A percentile compares a stretch with the other conserved stretches of the same genome.
Conservation (phyloP, 2,113 vertebrate genomes). For the Microcebus ravelobensis region DNA sequence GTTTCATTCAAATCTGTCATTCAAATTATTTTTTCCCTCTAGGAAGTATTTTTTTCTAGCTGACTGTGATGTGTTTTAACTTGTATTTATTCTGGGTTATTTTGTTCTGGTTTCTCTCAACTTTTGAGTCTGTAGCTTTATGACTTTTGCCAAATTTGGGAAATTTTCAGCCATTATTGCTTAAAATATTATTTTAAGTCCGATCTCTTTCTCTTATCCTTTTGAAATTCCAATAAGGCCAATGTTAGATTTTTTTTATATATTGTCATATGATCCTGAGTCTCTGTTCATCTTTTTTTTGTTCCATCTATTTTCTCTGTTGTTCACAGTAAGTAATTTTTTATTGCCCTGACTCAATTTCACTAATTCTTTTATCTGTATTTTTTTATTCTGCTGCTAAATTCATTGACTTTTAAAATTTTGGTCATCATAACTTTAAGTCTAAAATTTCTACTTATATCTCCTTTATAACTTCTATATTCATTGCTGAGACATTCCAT, state of each 20-base stretch:
- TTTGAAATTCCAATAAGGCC: background rate
- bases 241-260: background rate
- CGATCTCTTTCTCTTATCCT: background rate
- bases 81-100: background rate
- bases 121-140: background rate
- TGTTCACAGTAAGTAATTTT: background rate
- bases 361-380: background rate
- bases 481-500: background rate
- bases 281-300: background rate
- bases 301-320: background rate
- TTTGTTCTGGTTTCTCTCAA: background rate
- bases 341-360: background rate
- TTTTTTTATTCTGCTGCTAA: background rate
- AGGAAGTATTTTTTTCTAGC: background rate
- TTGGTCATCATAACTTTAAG: background rate
- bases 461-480: background rate
- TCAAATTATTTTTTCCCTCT: background rate
- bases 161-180: background rate
- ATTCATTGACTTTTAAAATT: background rate
- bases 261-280: background rate
- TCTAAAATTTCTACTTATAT: background rate
- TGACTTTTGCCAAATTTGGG: background rate
- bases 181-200: background rate
- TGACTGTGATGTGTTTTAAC: background rate
- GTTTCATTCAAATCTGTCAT: background rate